Evolutionary conservation across 2,797 vertebrate species (phyloP).

Genomic region (Parambassis ranga): DNA sequence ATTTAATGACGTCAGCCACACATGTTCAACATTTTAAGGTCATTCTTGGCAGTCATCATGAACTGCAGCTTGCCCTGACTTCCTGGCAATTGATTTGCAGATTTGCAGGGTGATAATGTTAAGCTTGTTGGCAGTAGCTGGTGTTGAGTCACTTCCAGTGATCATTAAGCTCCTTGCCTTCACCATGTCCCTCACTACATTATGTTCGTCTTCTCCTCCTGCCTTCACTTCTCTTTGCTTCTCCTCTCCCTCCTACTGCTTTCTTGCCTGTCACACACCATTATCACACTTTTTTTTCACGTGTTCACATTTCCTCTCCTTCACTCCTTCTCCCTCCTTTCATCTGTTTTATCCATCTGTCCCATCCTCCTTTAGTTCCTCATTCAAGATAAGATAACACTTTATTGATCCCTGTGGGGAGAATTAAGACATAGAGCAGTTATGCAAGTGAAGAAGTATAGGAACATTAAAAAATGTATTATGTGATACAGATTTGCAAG

Average conservation of each 20-base stretch:
- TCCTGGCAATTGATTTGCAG: conserved; percentile 35
- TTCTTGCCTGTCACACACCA: background rate
- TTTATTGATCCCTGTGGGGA: background rate
- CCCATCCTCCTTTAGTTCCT: conserved; percentile 7
- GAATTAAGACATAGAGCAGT: background rate
- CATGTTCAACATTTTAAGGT: conserved; percentile 17
- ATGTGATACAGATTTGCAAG: background rate
- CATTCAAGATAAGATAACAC: background rate
- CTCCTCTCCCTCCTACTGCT: background rate
- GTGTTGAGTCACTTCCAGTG: conserved; percentile 39
- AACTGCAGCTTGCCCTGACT: conserved; percentile 12
- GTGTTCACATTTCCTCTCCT: background rate
- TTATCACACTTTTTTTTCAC: background rate
- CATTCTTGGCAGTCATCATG: background rate
- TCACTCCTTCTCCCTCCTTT: background rate
- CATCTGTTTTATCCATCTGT: conserved; percentile 33
- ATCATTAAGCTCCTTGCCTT: conserved; percentile 32
- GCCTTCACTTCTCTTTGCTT: background rate
- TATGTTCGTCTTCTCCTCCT: background rate
- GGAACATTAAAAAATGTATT: too few relatives aligned
- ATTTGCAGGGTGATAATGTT: conserved; percentile 37
- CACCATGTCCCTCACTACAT: background rate
- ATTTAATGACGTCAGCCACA: background rate
- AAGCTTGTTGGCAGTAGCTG: conserved; percentile 40
- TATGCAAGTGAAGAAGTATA: too few relatives aligned